Conservation (phyloP, 2,888 invertebrate genomes). For the Torymus aiolomorphi region DNA sequence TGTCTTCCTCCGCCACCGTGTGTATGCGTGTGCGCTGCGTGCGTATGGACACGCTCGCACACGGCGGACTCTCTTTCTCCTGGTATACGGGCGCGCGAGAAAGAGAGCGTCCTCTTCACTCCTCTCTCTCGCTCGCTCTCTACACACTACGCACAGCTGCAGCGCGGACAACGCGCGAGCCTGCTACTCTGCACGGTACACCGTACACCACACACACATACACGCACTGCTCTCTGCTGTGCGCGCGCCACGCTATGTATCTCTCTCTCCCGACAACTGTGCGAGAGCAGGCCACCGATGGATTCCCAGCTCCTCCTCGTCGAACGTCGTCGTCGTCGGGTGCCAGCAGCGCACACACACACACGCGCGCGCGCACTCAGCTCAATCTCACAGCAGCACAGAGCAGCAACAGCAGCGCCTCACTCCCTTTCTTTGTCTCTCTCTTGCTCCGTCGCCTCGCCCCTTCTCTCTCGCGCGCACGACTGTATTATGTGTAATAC, state of each 20-base stretch:
- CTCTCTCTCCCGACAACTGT: neutral
- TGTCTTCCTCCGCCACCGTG: too few relatives aligned
- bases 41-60: neutral
- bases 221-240: too few relatives aligned
- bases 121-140: too few relatives aligned
- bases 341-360: slow-evolving; percentile 7
- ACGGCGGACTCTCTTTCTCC: too few relatives aligned
- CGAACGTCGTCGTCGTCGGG: neutral
- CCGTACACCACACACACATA: too few relatives aligned
- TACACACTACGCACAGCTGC: slow-evolving; percentile 3
- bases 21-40: neutral
- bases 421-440: neutral
- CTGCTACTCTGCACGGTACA: neutral
- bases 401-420: slow-evolving; percentile 9
- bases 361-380: neutral
- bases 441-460: neutral
- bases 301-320: too few relatives aligned
- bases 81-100: too few relatives aligned
- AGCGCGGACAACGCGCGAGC: neutral
- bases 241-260: neutral
- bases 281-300: too few relatives aligned
- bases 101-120: too few relatives aligned
- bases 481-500: neutral
- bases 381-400: neutral
- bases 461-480: neutral